These are phyloP conservation scores for Saguinus midas DNA, from an alignment of 2,113 vertebrate species.

Conservation along the genomic window DNA sequence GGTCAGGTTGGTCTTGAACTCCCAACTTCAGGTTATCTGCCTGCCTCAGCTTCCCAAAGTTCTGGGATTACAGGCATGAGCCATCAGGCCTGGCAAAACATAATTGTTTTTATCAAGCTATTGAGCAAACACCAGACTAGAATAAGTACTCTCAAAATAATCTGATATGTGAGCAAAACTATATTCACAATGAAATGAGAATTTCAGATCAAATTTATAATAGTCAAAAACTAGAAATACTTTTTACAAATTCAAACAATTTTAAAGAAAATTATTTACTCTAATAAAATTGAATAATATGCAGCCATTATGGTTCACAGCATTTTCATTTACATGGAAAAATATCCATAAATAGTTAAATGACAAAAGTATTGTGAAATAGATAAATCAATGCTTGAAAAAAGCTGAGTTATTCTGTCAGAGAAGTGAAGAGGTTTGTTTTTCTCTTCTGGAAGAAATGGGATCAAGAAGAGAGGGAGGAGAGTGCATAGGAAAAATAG, in stretches of 20 bases:
- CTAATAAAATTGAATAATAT: not conserved
- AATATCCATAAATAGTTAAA: not conserved
- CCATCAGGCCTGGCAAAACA: no score
- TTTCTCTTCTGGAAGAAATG: not conserved
- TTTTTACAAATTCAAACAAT: not conserved
- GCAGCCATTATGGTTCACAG: not conserved
- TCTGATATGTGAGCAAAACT: constrained; percentile 11
- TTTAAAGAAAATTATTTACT: not conserved
- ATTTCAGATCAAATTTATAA: not conserved
- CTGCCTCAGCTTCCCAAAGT: no score
- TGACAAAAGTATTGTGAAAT: not conserved
- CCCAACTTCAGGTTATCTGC: no score
- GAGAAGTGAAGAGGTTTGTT: not conserved
- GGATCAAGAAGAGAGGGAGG: not conserved
- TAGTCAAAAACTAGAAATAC: not conserved
- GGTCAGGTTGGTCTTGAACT: no score
- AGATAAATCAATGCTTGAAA: not conserved
- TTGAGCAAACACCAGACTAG: not conserved
- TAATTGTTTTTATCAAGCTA: not conserved
- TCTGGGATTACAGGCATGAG: no score
- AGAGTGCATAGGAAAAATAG: not conserved
- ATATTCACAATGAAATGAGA: not conserved
- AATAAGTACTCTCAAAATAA: not conserved
- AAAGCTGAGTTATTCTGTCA: not conserved
- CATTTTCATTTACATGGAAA: not conserved